These are phyloP conservation scores for Drosophila parvula DNA, from an alignment of 1,140 invertebrate genomes.

Conservation along the genomic window DNA sequence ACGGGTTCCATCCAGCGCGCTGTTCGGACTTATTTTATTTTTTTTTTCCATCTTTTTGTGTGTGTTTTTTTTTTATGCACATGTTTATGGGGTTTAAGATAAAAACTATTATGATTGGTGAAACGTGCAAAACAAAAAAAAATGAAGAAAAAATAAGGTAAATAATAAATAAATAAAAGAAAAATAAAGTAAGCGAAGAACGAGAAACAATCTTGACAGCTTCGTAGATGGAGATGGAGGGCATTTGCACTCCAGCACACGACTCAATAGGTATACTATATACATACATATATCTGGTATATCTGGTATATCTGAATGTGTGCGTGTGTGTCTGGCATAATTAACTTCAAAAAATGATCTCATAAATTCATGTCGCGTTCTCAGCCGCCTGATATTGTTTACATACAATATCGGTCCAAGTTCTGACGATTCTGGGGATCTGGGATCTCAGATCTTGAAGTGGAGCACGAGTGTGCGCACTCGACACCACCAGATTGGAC, in stretches of 20 bases:
- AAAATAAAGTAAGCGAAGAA: conserved; percentile 16
- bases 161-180: conserved; percentile 6
- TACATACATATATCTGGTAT: conserved; percentile 6
- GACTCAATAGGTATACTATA: conserved; percentile 34
- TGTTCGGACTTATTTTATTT: conserved; percentile 18
- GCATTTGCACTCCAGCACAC: conserved; percentile 60
- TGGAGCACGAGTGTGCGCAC: conserved; percentile 72
- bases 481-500: conserved; percentile 20
- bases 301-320: conserved; percentile 16
- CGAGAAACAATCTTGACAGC: conserved; percentile 59
- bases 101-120: conserved; percentile 76
- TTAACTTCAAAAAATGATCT: conserved; percentile 79
- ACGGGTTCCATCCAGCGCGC: conserved; percentile 64
- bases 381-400: conserved; percentile 53
- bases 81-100: conserved; percentile 74
- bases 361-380: conserved; percentile 77
- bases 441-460: conserved; percentile 49
- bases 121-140: conserved; percentile 65
- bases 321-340: conserved; percentile 71
- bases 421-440: conserved; percentile 6
- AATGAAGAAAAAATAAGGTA: neutral
- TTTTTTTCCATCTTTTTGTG: neutral
- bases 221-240: conserved; percentile 42
- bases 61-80: conserved; percentile 64
- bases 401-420: conserved; percentile 48